Conservation (phyloP, 1,140 invertebrate genomes). For the Polyergus mexicanus region DNA sequence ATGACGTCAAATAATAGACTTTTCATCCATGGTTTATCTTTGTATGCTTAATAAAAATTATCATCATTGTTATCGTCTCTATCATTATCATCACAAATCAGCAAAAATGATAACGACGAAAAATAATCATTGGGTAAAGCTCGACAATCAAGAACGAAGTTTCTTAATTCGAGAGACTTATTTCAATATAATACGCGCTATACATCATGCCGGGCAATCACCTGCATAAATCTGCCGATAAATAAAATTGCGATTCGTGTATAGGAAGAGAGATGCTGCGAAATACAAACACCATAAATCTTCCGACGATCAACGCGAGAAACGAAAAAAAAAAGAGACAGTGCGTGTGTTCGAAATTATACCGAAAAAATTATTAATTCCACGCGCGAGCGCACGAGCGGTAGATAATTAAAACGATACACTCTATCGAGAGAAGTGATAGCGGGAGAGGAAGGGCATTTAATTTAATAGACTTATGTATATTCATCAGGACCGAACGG, state of each 20-base stretch:
- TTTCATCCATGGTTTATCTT: not conserved
- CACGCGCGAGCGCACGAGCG: not conserved
- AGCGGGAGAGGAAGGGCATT: not conserved
- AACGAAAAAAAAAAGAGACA: not conserved
- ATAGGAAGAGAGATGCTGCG: not conserved
- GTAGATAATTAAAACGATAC: constrained; percentile 9
- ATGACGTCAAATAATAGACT: not conserved
- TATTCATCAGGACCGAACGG: constrained; percentile 8
- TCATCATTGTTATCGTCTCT: not conserved
- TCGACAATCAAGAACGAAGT: not conserved
- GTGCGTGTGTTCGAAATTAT: not conserved
- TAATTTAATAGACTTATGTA: constrained; percentile 48
- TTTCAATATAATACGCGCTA: not conserved
- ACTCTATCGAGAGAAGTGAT: not conserved
- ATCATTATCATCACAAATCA: not conserved
- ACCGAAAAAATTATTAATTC: constrained; percentile 29
- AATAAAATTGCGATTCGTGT: constrained; percentile 14
- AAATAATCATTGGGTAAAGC: not conserved
- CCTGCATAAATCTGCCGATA: constrained; percentile 25
- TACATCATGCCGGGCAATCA: constrained; percentile 38
- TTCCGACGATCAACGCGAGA: not conserved
- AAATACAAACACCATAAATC: constrained; percentile 50
- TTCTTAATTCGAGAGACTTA: not conserved
- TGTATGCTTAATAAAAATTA: not conserved
- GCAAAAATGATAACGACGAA: not conserved